Conservation (phyloP, 1,140 invertebrate species). For the honey bee (Apis mellifera) region Amel_HAv3.1 CM009936.2:4400001-4400500, state of each 20-base stretch:
- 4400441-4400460: background rate
- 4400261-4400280: background rate
- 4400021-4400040: background rate
- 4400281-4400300: slow-evolving; percentile 10
- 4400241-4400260: background rate
- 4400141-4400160: slow-evolving; percentile 22
- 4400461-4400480: background rate
- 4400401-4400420: background rate
- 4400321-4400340: slow-evolving; percentile 7
- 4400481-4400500: background rate
- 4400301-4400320: background rate
- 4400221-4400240: background rate
- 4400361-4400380: background rate
- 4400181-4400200: background rate
- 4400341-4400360: slow-evolving; percentile 3
- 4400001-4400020: background rate
- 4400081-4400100: slow-evolving; percentile 20
- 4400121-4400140: background rate
- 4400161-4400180: background rate
- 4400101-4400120: background rate
- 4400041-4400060: background rate
- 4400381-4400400: background rate
- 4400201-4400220: slow-evolving; percentile 3
- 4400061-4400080: background rate
- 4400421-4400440: background rate